Evolutionary conservation across 1,140 invertebrate genomes (phyloP), one percentile per base, ranked within the genome.

Genomic region (Sarcophaga peregrina): DNA sequence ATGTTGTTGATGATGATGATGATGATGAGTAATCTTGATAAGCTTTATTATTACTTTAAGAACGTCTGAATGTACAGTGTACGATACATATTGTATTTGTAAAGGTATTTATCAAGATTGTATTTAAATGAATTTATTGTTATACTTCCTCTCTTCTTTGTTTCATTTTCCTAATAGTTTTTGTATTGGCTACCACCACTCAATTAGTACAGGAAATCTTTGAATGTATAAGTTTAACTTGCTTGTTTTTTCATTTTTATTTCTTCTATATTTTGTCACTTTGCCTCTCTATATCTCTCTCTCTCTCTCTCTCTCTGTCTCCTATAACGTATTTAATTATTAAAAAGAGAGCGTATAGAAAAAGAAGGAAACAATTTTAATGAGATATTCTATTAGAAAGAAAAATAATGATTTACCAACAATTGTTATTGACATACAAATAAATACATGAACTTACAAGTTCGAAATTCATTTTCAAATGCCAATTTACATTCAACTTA

Each of bases 1-100:
- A 62, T n/a, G 58, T 8, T 62, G 58, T 8, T 62, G 58, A 62
- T n/a, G 58, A 62, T n/a, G 15, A 68, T 20, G 17, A 68, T 68
- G 62, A 25, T 10, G 62, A 68, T 68, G 62, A 68, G 62, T 68
- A 68, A 20, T n/a, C 62, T 68, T 25, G 62, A 68, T 68, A 20
- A 20, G 62, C 62, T 68, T 68, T 68, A 68, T 68, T 68, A 68
- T 68, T 68, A 68, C 62, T 25, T 25, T n/a, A 20, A 20, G 13
- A 20, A 68, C 15, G 13, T 58, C 11, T n/a, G 10, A 15, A 13
- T n/a, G 13, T 58, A 58, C 15, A 15, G 50, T 52, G 8, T 9
- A 5, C 13, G 5, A 52, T 52, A 5, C 1, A 52, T 10, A 52
- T 37, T 37, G 50, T 52, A 52, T 52, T 52, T 10, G 50, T 10